These are phyloP conservation scores for Caenorhabditis sp. DNA, from an alignment of 2,888 invertebrate species.

Conservation along the genomic window DNA sequence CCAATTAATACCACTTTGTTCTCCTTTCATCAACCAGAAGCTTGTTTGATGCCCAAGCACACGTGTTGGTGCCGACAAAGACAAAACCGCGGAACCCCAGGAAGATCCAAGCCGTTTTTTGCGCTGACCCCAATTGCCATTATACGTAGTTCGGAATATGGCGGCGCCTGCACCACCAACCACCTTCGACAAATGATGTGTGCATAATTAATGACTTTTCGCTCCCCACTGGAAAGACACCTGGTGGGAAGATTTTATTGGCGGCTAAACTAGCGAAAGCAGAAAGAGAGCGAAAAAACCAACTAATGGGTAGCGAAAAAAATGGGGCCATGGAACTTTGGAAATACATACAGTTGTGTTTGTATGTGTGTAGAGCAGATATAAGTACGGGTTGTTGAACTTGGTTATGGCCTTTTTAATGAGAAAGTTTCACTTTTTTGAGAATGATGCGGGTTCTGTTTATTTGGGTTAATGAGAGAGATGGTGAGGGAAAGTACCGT, in stretches of 20 bases:
- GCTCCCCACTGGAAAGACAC: neutral
- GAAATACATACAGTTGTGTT: slow-evolving; percentile 49
- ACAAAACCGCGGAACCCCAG: neutral
- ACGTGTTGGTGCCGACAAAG: slow-evolving; percentile 61
- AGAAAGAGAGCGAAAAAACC: slow-evolving; percentile 6
- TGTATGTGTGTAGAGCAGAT: slow-evolving; percentile 18
- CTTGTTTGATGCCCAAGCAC: slow-evolving; percentile 42
- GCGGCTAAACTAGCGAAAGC: neutral
- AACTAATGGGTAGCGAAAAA: slow-evolving; percentile 1
- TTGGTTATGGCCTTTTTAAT: slow-evolving; percentile 10
- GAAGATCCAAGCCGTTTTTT: slow-evolving; percentile 52
- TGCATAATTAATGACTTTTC: slow-evolving; percentile 64
- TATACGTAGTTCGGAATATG: slow-evolving; percentile 16
- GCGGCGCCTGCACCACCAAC: slow-evolving; percentile 37
- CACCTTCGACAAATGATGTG: slow-evolving; percentile 69
- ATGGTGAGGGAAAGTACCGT: too few species aligned
- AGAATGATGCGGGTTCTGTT: too few species aligned
- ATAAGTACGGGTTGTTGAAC: slow-evolving; percentile 29
- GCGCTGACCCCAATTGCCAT: slow-evolving; percentile 16
- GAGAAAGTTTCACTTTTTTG: slow-evolving; percentile 29
- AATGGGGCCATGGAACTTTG: slow-evolving; percentile 15
- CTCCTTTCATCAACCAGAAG: slow-evolving; percentile 45
- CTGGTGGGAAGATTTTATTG: neutral
- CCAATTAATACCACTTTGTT: slow-evolving; percentile 17
- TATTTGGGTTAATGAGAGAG: too few species aligned